Percentiles rank a stretch among this genome's conserved stretches.
Evolutionary conservation across 2,888 invertebrate species (phyloP).

Genomic region (Marronus borbonicus): DNA sequence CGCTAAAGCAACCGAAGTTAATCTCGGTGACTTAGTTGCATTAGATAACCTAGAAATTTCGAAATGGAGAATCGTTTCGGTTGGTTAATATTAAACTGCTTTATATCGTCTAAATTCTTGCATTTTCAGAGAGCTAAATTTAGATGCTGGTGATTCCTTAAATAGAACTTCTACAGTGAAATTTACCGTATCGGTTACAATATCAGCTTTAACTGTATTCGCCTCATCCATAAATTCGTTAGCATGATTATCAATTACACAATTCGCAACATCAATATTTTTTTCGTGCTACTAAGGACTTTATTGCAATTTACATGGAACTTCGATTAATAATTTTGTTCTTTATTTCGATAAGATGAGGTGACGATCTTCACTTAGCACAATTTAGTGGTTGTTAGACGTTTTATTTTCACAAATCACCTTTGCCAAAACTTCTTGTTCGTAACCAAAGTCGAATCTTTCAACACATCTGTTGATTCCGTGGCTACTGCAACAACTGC

Average conservation of each 20-base stretch:
- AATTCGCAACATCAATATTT: no score
- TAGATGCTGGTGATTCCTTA: neutral
- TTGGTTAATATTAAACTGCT: neutral
- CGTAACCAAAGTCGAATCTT: neutral
- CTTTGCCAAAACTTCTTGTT: neutral
- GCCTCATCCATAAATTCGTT: no score
- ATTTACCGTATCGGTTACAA: no score
- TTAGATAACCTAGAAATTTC: neutral
- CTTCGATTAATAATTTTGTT: neutral
- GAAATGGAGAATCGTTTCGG: neutral
- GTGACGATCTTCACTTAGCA: neutral
- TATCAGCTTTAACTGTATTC: no score
- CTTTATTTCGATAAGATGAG: neutral
- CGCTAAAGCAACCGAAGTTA: neutral
- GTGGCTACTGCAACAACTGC: neutral
- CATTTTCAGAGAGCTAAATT: neutral
- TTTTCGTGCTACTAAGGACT: no score
- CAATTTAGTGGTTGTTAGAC: neutral
- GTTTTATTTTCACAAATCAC: neutral
- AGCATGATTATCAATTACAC: no score
- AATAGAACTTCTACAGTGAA: neutral
- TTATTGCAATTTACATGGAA: neutral
- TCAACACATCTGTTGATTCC: neutral
- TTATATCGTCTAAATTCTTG: neutral
- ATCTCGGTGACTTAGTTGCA: neutral